Evolutionary conservation across 2,888 invertebrate genomes (phyloP), one percentile per base, ranked within the genome.

Genomic region (Stenurella melanura): DNA sequence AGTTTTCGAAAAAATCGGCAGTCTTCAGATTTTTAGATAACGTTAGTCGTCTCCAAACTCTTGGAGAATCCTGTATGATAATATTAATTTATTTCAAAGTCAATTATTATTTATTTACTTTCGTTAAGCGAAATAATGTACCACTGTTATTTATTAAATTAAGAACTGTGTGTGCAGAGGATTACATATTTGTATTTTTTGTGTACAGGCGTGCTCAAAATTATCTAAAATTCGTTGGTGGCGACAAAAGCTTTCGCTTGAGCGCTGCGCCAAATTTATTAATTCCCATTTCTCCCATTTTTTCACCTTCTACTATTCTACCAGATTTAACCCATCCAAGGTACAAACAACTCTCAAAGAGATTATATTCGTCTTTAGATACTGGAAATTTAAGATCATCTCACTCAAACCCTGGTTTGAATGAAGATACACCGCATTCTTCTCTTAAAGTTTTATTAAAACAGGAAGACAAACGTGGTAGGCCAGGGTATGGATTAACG

Each of bases 381-480:
- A 77, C 83, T 56, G 75, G 81, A 17, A 63, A 73, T 34, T 74
- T 83, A 66, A 75, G 80, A 71, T 71, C 84, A 0, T 79, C 84
- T 9, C 70, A 78, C 63, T 85, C 86, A 18, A 86, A 84, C 70
- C 83, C 83, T 30, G 71, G 80, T 69, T 76, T 84, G 73, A 76
- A 74, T 75, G 80, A 83, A 61, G 77, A 77, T 12, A 57, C 76
- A 15, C 78, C 81, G 11, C 77, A 81, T 58, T 64, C 74, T 30
- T 87, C 87, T 4, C 80, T 89, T 70, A 87, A 87, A 81, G 86
- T 82, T 0, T 78, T 92, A 66, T 86, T 93, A 64, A 90, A 91
- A 61, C 91, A 93, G 80, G 93, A 95, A 90, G 91, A 93, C 86
- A 90, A 92, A 87, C 89, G 93, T 81, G 89, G 93, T 75, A 88